Evolutionary conservation across 1,140 invertebrate genomes (phyloP), one percentile per base, ranked within the genome.

Genomic region (Drosophila sturtevanti): DNA sequence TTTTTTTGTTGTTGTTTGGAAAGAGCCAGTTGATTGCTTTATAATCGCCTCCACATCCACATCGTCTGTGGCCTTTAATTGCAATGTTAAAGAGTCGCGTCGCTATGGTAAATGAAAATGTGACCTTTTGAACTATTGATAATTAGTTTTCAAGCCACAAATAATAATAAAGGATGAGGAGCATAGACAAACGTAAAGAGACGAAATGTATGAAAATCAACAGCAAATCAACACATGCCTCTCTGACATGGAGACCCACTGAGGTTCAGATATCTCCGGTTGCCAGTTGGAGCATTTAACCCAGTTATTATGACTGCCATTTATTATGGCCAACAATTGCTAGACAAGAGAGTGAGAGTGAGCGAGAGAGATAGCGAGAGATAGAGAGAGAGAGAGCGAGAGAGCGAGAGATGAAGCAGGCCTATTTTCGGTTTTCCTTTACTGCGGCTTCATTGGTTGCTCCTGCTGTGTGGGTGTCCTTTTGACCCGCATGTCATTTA

Each of bases 291-390:
- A 67, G 68, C 81, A 81, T 86, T 87, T 87, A 87, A 89, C 82
- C 82, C 79, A 87, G 84, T 87, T 87, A 82, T 87, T 87, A 87
- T 87, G 82, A 87, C 82, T 79, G 79, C 68, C 82, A 87, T 87
- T 87, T 89, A 87, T 87, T 79, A 79, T 63, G 72, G 14, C 72
- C 71, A 38, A 72, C 76, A 84, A 79, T 77, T 68, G 68, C 68
- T 58, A 63, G 58, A 41, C 68, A 34, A 62, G 10, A 37, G 51
- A 6, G 48, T n/a, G n/a, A n/a, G n/a, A n/a, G n/a, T n/a, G n/a
- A n/a, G 34, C 24, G 10, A 52, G 41, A 64, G 6, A 21, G 58
- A 35, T 52, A 68, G 31, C 35, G 16, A 38, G 37, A 11, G 18
- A 5, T 37, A 5, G 16, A 63, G 35, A 24, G 22, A 4, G 16